Evolutionary conservation across 2,113 vertebrate genomes (phyloP), one percentile per base, ranked within the genome.

Genomic region (Crocuta crocuta): DNA sequence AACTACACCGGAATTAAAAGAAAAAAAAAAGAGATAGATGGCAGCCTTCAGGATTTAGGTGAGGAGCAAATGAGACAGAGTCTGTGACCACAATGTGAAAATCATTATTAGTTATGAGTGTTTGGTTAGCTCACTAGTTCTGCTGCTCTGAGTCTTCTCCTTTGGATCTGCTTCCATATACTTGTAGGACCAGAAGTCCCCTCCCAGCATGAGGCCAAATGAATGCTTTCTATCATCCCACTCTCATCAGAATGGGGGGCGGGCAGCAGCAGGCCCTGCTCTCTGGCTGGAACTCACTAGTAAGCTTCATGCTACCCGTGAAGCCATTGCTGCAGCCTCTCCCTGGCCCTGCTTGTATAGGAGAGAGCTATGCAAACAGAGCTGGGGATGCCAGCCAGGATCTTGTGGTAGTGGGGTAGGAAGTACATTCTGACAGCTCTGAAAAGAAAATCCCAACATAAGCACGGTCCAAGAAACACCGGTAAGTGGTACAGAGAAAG

Each of bases 341-440:
- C 76, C 89, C 63, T 19, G 85, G 82, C 94, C 94, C 85, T 81
- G 61, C 53, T 74, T 24, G 31, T 82, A 82, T 23, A 88, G 81
- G 65, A 85, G 53, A 71, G 19, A 97, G 66, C 93, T 92, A 28
- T 91, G 79, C 93, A 87, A 95, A 97, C 91, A 96, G 82, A 1
- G 71, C 28, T 50, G 79, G 91, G 88, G 85, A 39, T 86, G 78
- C 70, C 79, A 83, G 96, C 85, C 70, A 94, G 96, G 91, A 94
- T 35, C 84, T 33, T 81, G 97, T 23, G 90, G 91, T 89, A 43
- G 66, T 15, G 1, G 84, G 74, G 71, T 33, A 92, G 97, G 96
- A 97, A 97, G 96, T 92, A 53, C 73, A 50, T 48, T 84, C 92
- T 95, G 97, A 96, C 89, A 90, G 86, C 71, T 95, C 53, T 97